Percentiles rank a stretch among this genome's conserved stretches.
These are phyloP conservation scores for Eurytoma californica DNA, from an alignment of 2,888 invertebrate species.

Conservation along the genomic window DNA sequence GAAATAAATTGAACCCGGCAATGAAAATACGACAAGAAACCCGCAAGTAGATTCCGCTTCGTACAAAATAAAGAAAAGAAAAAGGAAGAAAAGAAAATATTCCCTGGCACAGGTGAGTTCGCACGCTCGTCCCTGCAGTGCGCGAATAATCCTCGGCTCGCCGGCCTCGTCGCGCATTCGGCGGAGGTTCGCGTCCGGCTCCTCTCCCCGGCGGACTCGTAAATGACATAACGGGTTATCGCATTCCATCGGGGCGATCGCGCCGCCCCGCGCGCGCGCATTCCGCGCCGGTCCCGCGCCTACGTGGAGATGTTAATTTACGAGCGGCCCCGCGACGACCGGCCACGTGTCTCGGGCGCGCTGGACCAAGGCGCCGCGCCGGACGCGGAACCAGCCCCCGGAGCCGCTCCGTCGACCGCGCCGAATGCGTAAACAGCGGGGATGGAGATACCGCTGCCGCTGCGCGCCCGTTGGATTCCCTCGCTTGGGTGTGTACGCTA, in stretches of 20 bases:
- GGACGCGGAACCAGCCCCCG: background rate
- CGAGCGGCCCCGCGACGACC: background rate
- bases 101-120: no score
- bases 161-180: conserved; percentile 21
- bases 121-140: no score
- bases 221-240: conserved; percentile 58
- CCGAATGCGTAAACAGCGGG: background rate
- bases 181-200: conserved; percentile 7
- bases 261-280: background rate
- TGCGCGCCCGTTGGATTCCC: no score
- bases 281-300: background rate
- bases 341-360: background rate
- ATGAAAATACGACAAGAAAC: no score
- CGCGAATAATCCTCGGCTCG: background rate
- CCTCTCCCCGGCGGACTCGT: conserved; percentile 7
- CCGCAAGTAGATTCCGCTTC: no score
- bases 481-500: no score
- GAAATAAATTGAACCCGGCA: background rate
- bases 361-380: background rate
- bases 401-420: background rate
- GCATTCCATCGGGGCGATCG: conserved; percentile 50
- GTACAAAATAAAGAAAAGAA: no score
- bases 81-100: no score
- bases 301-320: conserved; percentile 1
- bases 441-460: no score